Evolutionary conservation across 1,140 invertebrate genomes (phyloP), one percentile per base, ranked within the genome.

Genomic region (Goniozus legneri): DNA sequence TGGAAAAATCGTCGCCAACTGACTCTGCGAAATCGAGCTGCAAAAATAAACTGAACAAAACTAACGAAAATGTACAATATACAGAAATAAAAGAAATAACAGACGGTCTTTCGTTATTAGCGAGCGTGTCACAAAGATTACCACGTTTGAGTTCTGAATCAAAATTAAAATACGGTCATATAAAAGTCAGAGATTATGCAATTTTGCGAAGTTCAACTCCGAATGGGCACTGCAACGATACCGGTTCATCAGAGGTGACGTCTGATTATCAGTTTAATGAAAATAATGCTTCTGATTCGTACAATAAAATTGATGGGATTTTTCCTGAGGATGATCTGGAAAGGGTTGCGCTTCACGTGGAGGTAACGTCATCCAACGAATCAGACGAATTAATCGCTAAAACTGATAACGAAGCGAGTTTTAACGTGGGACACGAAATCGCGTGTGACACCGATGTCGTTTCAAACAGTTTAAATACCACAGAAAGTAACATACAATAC

Each of bases 61-160:
- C n/a, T n/a, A n/a, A n/a, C n/a, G n/a, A n/a, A n/a, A n/a, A n/a
- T n/a, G n/a, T n/a, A n/a, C 39, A 47, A 14, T 54, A 65, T 27
- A 39, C 47, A n/a, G 62, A 68, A 22, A 56, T 60, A 37, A 52
- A 62, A 16, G 67, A 66, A 13, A 65, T 62, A 18, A 67, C 72
- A 12, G 73, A 76, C 15, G 73, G 71, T 2, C 50, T 76, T 0
- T 65, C 66, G n/a, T 45, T 77, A 15, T 47, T 77, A 7, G 74
- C 74, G 1, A 65, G 56, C 35, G 71, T 77, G 12, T 73, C 69
- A 0, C 64, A 70, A 41, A 56, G 55, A 8, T 52, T 62, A 21
- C 27, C 57, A 3, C 56, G 55, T 33, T 20, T 58, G 13, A 55
- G 49, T 8, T 32, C 48, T 3, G 44, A 52, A 22, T 16, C 12